These are phyloP conservation scores for Albula glossodonta DNA, from an alignment of 2,113 vertebrate genomes.

Conservation along the genomic window DNA sequence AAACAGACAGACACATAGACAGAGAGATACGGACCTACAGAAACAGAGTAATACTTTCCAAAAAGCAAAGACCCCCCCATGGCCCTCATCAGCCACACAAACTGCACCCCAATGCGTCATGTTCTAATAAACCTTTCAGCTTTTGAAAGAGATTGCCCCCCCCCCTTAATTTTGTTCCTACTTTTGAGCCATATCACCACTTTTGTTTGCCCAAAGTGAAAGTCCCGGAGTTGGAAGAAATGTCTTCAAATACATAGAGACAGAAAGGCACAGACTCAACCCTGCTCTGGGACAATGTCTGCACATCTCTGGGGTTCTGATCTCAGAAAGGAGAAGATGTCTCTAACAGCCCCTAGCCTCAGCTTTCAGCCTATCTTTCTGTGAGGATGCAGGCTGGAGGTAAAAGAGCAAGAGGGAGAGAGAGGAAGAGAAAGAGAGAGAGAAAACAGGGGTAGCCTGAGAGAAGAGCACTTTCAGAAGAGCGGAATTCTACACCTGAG, in stretches of 20 bases:
- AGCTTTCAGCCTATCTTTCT: neutral
- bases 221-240: neutral
- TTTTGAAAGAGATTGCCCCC: too few relatives aligned
- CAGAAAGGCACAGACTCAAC: neutral
- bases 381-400: neutral
- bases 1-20: conserved; percentile 1
- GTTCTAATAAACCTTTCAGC: too few relatives aligned
- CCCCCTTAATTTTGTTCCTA: too few relatives aligned
- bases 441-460: neutral
- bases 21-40: neutral
- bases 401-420: conserved; percentile 3
- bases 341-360: neutral
- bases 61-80: too few relatives aligned
- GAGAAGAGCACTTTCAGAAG: conserved; percentile 18
- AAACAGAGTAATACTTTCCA: neutral
- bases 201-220: too few relatives aligned
- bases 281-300: conserved; percentile 11
- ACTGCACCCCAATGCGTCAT: too few relatives aligned
- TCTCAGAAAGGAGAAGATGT: conserved; percentile 10
- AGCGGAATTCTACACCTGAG: neutral
- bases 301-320: conserved; percentile 28
- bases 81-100: too few relatives aligned
- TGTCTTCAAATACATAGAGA: neutral
- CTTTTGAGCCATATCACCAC: too few relatives aligned
- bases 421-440: conserved; percentile 2